Evolutionary conservation across 2,797 vertebrate genomes (phyloP).

Genomic region (Sebastes paucispinis): DNA sequence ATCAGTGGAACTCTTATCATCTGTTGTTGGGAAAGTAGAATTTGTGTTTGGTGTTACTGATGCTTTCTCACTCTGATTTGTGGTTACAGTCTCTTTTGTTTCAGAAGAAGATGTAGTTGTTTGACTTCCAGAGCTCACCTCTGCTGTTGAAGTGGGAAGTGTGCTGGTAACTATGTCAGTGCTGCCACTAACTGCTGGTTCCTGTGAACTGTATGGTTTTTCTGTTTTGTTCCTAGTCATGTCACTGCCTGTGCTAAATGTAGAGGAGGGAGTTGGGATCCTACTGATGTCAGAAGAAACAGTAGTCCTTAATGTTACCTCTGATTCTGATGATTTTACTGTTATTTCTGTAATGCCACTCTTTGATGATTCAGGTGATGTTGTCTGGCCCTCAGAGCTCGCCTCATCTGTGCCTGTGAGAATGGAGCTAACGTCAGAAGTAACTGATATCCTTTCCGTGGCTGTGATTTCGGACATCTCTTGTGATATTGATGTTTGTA

Average conservation of each 20-base stretch:
- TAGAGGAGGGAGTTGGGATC: background rate
- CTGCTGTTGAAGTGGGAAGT: background rate
- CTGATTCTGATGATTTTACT: background rate
- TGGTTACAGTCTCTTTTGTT: background rate
- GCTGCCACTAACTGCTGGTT: background rate
- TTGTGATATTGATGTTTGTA: background rate
- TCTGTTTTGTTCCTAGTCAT: background rate
- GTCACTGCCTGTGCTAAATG: conserved; percentile 1
- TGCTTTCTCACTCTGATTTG: background rate
- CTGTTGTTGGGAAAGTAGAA: background rate
- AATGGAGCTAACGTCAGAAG: background rate
- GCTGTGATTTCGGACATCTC: background rate
- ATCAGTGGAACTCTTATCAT: background rate
- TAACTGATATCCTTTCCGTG: background rate
- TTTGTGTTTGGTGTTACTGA: background rate
- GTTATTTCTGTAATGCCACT: background rate
- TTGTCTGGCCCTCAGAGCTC: conserved; percentile 15
- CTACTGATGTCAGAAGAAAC: background rate
- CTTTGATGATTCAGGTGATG: background rate
- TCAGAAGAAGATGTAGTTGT: background rate
- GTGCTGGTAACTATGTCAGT: background rate
- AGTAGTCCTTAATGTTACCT: background rate
- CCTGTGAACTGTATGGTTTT: background rate
- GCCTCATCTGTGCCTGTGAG: conserved; percentile 8
- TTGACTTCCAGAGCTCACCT: background rate